phyloP scores from a whole-genome alignment of 2,797 vertebrate genomes.

The Takifugu ocellatus region DNA sequence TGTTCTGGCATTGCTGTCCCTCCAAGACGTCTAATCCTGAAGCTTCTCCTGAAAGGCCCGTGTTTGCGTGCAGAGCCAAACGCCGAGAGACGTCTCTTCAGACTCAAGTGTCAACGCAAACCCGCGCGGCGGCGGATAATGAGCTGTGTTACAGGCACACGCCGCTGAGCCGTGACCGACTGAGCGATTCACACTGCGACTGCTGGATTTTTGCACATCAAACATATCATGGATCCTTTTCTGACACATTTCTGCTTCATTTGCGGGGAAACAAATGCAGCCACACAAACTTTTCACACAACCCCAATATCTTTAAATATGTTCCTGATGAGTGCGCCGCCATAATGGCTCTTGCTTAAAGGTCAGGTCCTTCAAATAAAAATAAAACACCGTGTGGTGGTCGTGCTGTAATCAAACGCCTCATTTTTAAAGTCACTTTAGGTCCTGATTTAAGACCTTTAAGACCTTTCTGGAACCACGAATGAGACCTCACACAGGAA shows the following conservation, averaged over 20 bases:
- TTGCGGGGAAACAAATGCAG: too few relatives aligned
- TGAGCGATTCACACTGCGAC: background rate
- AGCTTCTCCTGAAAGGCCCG: slow-evolving; percentile 21
- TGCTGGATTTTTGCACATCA: background rate
- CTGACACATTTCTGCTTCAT: too few relatives aligned
- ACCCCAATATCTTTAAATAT: too few relatives aligned
- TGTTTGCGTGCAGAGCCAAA: slow-evolving; percentile 27
- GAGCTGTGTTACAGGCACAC: background rate
- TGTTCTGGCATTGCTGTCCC: slow-evolving; percentile 25
- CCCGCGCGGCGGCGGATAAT: slow-evolving; percentile 10
- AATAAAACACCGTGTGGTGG: background rate
- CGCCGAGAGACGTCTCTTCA: slow-evolving; percentile 19
- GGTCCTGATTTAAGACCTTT: background rate
- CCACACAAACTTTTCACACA: too few relatives aligned
- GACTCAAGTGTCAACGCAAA: slow-evolving; percentile 21
- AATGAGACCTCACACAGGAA: too few relatives aligned
- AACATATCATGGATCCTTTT: background rate
- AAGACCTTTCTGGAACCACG: background rate
- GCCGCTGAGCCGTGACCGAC: background rate
- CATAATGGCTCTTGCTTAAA: slow-evolving; percentile 8
- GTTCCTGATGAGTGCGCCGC: too few relatives aligned
- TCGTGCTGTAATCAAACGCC: background rate
- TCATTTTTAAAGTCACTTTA: background rate
- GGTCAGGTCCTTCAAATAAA: background rate
- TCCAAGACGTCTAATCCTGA: slow-evolving; percentile 30